These are phyloP conservation scores for Pristionchus maxplancki DNA, from an alignment of 2,888 invertebrate species.

Conservation along the genomic window DNA sequence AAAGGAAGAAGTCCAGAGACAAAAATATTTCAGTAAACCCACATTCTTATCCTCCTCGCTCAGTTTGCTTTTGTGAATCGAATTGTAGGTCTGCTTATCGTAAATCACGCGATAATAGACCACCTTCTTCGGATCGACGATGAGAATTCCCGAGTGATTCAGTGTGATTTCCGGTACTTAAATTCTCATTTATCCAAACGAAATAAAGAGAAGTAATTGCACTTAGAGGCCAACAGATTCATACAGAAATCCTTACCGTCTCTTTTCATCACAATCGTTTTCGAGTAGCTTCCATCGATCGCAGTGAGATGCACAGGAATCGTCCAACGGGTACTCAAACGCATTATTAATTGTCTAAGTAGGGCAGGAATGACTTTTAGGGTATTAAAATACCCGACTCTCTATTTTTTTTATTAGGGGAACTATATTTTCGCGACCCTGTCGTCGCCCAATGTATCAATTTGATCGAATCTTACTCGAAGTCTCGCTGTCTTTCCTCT, in stretches of 20 bases:
- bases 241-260: background rate
- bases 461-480: background rate
- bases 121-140: background rate
- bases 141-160: background rate
- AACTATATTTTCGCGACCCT: no score
- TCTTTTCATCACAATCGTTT: background rate
- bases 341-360: no score
- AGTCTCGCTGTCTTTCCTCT: background rate
- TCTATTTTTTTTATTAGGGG: no score
- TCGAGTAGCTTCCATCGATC: background rate
- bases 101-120: slow-evolving; percentile 19
- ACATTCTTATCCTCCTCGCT: background rate
- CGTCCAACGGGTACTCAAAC: slow-evolving; percentile 8
- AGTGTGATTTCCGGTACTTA: background rate
- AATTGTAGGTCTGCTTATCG: background rate
- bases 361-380: no score
- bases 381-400: no score
- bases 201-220: no score
- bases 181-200: no score
- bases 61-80: background rate
- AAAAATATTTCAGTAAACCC: background rate
- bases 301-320: background rate
- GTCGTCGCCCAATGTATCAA: background rate
- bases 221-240: no score
- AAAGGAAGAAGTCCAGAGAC: background rate